Evolutionary conservation across 2,797 vertebrate species (phyloP).

Genomic region (Eulemur albifrons): DNA sequence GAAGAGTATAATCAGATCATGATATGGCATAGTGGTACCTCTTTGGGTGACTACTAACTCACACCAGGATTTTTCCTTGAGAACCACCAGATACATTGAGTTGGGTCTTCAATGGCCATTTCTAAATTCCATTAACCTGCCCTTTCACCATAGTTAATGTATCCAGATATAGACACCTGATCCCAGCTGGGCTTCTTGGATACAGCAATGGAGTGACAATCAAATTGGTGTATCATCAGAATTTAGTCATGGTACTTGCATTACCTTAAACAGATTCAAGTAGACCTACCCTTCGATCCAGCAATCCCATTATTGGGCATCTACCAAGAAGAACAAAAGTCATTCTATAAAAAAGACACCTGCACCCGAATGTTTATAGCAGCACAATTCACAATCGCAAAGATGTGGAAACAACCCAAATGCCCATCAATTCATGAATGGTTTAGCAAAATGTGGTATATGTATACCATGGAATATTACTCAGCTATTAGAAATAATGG

Average conservation of each 20-base stretch:
- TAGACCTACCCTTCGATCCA: too few relatives aligned
- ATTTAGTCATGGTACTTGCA: neutral
- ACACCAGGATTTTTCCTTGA: neutral
- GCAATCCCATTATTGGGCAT: too few relatives aligned
- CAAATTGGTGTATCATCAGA: neutral
- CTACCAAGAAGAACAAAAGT: too few relatives aligned
- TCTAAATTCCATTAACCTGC: neutral
- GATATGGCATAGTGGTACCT: fast-evolving
- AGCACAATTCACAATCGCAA: too few relatives aligned
- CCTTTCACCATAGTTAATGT: neutral
- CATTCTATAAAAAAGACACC: too few relatives aligned
- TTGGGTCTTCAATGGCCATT: neutral
- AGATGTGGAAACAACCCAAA: too few relatives aligned
- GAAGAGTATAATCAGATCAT: neutral
- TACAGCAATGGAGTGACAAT: neutral
- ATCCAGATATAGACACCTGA: neutral
- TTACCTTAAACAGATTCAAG: neutral
- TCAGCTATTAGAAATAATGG: too few relatives aligned
- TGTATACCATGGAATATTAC: too few relatives aligned
- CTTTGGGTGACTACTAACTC: neutral
- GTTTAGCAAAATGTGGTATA: too few relatives aligned
- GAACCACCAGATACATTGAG: neutral
- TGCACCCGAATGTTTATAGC: too few relatives aligned
- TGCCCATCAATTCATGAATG: too few relatives aligned
- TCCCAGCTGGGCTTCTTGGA: fast-evolving